Base-by-base conservation (phyloP, 2,888 invertebrate genomes). In the Mesorhabditis spiculigera region DNA sequence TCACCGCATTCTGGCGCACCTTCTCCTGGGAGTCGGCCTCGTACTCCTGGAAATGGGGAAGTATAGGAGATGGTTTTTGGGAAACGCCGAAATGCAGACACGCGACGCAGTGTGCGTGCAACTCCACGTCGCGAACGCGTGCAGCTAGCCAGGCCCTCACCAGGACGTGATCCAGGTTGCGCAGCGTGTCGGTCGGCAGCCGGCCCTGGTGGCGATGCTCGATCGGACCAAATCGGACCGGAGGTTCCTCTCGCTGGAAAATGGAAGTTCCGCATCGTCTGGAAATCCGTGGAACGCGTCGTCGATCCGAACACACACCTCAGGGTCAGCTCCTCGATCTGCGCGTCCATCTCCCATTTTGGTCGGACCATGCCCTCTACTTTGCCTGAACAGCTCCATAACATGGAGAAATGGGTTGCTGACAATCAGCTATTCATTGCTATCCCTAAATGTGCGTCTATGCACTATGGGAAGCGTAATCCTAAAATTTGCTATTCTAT, bases 1-100 rank as follows among this genome's bases (percentile, higher is more conserved):
- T 50, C 58, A 13, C 58, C 10, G n/a, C 58, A 50, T 50, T 50
- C 58, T 50, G 58, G n/a, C 58, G 58, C 58, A 50, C 58, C n/a
- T 50, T 50, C 58, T 50, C 58, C n/a, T 50, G 58, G 8, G 58
- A 50, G n/a, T 13, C n/a, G 10, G 58, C 58, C n/a, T 50, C 58
- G n/a, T 13, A 50, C n/a, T n/a, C 58, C 58, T 50, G n/a, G n/a
- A 50, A 13, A 50, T 28, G 28, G 28, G 28, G 28, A 28, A 1
- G n/a, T n/a, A 28, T 28, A 28, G 28, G 28, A 28, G 28, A 28
- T 28, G 28, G 28, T 28, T 28, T 28, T 28, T 28, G 28, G 28
- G 28, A 28, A 28, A 28, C 28, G 28, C 28, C 28, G 3, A 1
- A 28, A 28, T 28, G 28, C 28, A 28, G 28, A 28, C 28, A 28